Percentiles rank a stretch among this genome's conserved stretches.
phyloP scores from a whole-genome alignment of 2,888 invertebrate genomes.

The Zootermopsis nevadensis region DNA sequence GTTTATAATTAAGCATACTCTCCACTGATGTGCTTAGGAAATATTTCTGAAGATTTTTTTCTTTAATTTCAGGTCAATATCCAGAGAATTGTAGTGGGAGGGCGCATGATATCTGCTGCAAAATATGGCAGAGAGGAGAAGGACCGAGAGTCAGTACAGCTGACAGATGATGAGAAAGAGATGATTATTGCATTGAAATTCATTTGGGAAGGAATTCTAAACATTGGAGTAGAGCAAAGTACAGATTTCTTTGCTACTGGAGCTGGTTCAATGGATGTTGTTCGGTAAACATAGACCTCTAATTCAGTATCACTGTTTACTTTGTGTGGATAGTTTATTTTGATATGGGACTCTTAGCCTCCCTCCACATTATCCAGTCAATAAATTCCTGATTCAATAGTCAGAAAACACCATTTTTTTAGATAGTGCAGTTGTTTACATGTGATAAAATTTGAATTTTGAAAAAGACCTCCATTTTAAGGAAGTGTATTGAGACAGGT shows the following conservation, averaged over 20 bases:
- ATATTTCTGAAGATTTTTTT: not conserved
- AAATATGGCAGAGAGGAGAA: constrained; percentile 76
- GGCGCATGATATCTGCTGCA: constrained; percentile 84
- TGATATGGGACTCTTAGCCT: too few species aligned
- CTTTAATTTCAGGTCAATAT: constrained; percentile 74
- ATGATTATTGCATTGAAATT: constrained; percentile 73
- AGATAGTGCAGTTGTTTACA: too few species aligned
- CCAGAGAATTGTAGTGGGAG: constrained; percentile 79
- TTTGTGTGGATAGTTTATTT: too few species aligned
- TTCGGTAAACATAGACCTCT: constrained; percentile 64
- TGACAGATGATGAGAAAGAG: constrained; percentile 78
- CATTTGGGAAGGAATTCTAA: constrained; percentile 89
- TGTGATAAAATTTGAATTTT: too few species aligned
- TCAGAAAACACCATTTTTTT: too few species aligned
- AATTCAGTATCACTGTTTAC: too few species aligned
- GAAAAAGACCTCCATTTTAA: too few species aligned
- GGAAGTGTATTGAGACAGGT: not conserved
- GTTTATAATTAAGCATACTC: not conserved
- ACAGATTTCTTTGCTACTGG: constrained; percentile 96
- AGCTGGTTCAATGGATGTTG: constrained; percentile 98
- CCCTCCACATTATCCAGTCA: too few species aligned
- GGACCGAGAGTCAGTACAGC: constrained; percentile 69
- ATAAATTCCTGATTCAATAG: too few species aligned
- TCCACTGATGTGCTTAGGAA: not conserved
- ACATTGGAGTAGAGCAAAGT: constrained; percentile 76